Percentiles rank a stretch among this genome's conserved stretches.
phyloP scores from a whole-genome alignment of 2,888 invertebrate species.

The Deilephila elpenor region DNA sequence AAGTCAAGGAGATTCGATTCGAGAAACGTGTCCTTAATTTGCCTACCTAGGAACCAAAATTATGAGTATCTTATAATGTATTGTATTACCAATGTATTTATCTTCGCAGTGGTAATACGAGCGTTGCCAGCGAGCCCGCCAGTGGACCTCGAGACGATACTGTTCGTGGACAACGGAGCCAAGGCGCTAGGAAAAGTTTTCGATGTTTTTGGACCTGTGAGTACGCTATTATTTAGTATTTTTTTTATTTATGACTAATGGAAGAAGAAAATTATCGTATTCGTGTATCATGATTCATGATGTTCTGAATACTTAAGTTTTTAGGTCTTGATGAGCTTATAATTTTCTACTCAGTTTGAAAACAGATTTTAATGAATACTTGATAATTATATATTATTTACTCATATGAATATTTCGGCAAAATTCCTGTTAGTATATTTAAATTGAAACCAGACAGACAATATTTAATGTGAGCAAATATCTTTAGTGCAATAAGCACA shows the following conservation, averaged over 20 bases:
- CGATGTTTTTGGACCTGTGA: constrained; percentile 94
- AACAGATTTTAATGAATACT: neutral
- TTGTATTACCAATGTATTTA: neutral
- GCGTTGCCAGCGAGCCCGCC: constrained; percentile 89
- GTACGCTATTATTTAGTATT: constrained; percentile 40
- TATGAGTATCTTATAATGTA: no score
- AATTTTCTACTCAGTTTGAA: no score
- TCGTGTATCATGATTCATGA: no score
- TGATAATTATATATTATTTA: neutral
- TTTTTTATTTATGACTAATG: neutral
- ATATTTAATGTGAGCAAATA: neutral
- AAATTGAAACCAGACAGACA: neutral
- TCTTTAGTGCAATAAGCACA: neutral
- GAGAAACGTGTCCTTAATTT: no score
- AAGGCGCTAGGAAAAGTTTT: constrained; percentile 92
- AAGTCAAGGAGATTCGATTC: no score
- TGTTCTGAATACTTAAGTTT: no score
- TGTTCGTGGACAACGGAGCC: constrained; percentile 93
- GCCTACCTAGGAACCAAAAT: no score
- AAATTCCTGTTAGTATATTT: neutral
- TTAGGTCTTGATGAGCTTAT: no score
- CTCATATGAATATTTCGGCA: no score
- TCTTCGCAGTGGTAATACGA: constrained; percentile 89
- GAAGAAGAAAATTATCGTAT: neutral
- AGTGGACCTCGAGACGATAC: constrained; percentile 93